Evolutionary conservation across 2,113 vertebrate genomes (phyloP), one percentile per base, ranked within the genome.

Genomic region (Pogona vitticeps): DNA sequence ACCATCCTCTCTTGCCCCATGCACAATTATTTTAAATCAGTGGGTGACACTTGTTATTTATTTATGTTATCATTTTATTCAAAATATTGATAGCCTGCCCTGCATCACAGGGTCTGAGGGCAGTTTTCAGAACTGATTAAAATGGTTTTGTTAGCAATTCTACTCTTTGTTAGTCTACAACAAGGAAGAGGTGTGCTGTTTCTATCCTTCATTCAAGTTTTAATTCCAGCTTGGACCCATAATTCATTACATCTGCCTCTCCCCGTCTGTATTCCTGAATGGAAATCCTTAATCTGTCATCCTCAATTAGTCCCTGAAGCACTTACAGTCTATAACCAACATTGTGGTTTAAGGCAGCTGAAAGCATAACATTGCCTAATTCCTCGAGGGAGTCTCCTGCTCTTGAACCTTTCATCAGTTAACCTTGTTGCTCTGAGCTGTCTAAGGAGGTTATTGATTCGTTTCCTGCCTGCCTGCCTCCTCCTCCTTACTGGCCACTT

Each of bases 391-490:
- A 91, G 67, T 91, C 86, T 28, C 76, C 21, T 77, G 38, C 82
- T 88, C 80, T 87, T 85, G 82, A 89, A 67, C 58, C 67, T 87
- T 87, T 89, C 93, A 70, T 88, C 88, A 89, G 88, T 82, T 91
- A 86, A 93, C 90, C 86, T 91, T 92, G 88, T 82, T 26, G 72
- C 65, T 21, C 86, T 46, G 71, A 84, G 28, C 76, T 88, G 72
- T 46, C 88, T 33, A 3, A 83, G 31, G 28, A 89, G 89, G 80
- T 85, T 92, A 94, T 89, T 88, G 90, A 93, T 92, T 92, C 42
- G 33, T 88, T 52, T 88, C 0, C 56, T 46, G 72, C 28, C 79
- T 88, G 75, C 9, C 56, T 75, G 18, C 72, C 59, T 21, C 23
- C 61, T 23, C 5, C 61, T 63, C 18, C 61, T 63, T 17, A 63